Conservation (phyloP, 2,113 vertebrate genomes). For the Phyllostomus discolor region DNA sequence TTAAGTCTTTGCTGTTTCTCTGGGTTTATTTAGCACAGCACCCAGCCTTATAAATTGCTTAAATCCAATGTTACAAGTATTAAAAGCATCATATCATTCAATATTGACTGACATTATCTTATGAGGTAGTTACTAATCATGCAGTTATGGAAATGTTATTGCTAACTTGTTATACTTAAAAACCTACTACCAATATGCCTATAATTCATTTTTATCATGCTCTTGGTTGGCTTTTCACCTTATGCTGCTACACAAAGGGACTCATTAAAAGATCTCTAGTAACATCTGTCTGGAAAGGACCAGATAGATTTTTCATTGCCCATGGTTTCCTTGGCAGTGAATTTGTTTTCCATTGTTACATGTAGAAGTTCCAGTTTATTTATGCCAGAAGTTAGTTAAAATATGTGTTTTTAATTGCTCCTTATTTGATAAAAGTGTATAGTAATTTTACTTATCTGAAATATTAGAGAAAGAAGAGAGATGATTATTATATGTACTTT, state of each 20-base stretch:
- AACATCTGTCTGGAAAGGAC: slow-evolving; percentile 6
- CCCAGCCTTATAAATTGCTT: background rate
- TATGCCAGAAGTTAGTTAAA: background rate
- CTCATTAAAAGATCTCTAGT: slow-evolving; percentile 45
- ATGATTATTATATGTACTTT: background rate
- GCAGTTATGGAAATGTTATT: background rate
- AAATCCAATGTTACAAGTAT: background rate
- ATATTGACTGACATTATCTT: background rate
- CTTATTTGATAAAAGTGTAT: background rate
- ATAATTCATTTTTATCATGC: background rate
- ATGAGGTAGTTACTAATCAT: background rate
- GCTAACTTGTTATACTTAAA: background rate
- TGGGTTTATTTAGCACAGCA: background rate
- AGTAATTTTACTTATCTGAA: background rate
- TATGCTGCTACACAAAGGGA: background rate
- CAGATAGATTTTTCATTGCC: slow-evolving; percentile 43
- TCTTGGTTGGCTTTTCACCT: slow-evolving; percentile 24
- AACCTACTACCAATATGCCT: background rate
- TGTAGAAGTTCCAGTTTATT: slow-evolving; percentile 1
- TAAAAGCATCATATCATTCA: background rate
- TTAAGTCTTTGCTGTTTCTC: background rate
- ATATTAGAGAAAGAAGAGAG: background rate
- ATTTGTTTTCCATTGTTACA: slow-evolving; percentile 48
- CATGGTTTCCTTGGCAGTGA: slow-evolving; percentile 46
- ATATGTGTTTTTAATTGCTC: background rate